phyloP scores from a whole-genome alignment of 2,113 vertebrate species.

The Daphoenositta chrysoptera region DNA sequence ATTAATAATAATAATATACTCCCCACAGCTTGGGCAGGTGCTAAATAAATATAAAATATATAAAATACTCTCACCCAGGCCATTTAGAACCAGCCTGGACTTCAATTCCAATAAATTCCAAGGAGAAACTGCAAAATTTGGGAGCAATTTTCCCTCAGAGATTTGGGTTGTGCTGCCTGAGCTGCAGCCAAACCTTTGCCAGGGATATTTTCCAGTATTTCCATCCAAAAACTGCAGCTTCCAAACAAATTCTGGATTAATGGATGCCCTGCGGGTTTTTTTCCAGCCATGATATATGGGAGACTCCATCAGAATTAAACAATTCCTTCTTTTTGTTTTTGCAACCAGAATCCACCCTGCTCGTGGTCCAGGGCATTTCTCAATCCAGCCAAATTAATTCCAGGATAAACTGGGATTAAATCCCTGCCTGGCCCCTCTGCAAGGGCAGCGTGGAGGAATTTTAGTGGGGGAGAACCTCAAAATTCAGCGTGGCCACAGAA shows the following conservation, averaged over 20 bases:
- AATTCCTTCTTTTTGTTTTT: neutral
- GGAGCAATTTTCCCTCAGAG: neutral
- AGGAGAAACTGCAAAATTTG: neutral
- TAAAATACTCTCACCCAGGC: neutral
- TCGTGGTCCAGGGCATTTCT: neutral
- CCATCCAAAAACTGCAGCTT: neutral
- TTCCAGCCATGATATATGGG: neutral
- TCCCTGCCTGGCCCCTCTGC: neutral
- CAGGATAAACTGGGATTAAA: neutral
- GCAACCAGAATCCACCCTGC: neutral
- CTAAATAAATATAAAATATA: neutral
- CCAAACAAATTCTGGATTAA: neutral
- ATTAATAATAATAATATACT: neutral
- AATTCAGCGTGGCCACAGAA: neutral
- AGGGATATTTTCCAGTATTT: neutral
- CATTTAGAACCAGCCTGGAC: neutral
- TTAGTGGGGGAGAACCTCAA: neutral
- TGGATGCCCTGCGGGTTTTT: neutral
- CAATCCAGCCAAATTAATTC: neutral
- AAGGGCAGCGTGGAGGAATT: neutral
- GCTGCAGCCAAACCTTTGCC: slow-evolving; percentile 1
- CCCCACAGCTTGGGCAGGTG: neutral
- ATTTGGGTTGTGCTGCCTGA: neutral
- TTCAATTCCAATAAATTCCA: neutral
- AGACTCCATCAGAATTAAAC: neutral